These are phyloP conservation scores for Agrilus biguttatus DNA, from an alignment of 2,888 invertebrate species.

Conservation along the genomic window DNA sequence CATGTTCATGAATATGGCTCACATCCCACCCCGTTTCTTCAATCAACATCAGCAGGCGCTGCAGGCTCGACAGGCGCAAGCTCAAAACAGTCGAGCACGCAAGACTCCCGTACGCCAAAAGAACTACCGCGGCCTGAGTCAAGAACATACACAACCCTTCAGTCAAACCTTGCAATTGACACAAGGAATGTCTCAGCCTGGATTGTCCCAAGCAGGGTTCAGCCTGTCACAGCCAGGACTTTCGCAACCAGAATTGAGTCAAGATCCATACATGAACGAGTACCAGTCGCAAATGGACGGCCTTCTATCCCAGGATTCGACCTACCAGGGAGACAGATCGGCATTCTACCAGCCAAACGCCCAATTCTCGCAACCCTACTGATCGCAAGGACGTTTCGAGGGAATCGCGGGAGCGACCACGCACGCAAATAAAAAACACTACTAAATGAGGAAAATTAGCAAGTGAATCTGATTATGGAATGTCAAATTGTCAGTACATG, in stretches of 20 bases:
- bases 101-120: slow-evolving; percentile 11
- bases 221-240: slow-evolving; percentile 52
- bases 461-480: slow-evolving; percentile 25
- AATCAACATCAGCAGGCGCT: slow-evolving; percentile 59
- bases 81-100: slow-evolving; percentile 20
- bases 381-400: slow-evolving; percentile 30
- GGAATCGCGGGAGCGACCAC: slow-evolving; percentile 27
- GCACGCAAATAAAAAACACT: slow-evolving; percentile 16
- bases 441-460: slow-evolving; percentile 23
- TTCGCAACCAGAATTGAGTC: slow-evolving; percentile 59
- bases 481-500: slow-evolving; percentile 24
- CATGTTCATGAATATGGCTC: slow-evolving; percentile 85
- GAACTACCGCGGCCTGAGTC: slow-evolving; percentile 18
- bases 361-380: slow-evolving; percentile 53
- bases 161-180: slow-evolving; percentile 58
- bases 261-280: slow-evolving; percentile 74
- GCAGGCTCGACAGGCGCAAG: slow-evolving; percentile 39
- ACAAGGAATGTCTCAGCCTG: slow-evolving; percentile 58
- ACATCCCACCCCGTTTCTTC: slow-evolving; percentile 60
- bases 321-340: slow-evolving; percentile 38
- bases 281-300: slow-evolving; percentile 92
- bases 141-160: slow-evolving; percentile 34
- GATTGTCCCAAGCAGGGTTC: slow-evolving; percentile 53
- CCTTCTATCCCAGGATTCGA: slow-evolving; percentile 72
- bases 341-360: slow-evolving; percentile 44